Conservation (phyloP, 2,113 vertebrate genomes). For the Hymenochirus boettgeri region DNA sequence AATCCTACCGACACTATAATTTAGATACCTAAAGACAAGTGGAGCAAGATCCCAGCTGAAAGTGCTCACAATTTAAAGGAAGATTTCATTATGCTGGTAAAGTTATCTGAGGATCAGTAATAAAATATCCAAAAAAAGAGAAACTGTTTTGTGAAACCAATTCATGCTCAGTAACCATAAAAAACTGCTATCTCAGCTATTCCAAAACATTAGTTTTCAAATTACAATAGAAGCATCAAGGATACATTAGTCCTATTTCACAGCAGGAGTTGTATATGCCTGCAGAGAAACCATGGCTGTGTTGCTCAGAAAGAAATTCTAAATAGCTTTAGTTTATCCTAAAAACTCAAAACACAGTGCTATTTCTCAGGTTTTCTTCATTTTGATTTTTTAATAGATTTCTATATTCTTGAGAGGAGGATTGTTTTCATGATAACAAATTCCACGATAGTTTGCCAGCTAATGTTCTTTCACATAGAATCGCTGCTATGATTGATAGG, state of each 20-base stretch:
- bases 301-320: conserved; percentile 23
- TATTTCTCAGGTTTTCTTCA: not conserved
- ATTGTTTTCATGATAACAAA: conserved; percentile 10
- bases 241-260: conserved; percentile 32
- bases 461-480: conserved; percentile 10
- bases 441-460: conserved; percentile 18
- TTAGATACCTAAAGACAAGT: too few species aligned
- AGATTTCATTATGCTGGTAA: conserved; percentile 1
- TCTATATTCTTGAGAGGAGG: not conserved
- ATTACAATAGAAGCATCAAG: conserved; percentile 29
- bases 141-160: not conserved
- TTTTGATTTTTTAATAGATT: conserved; percentile 16
- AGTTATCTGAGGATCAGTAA: conserved; percentile 20
- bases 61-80: too few species aligned
- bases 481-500: not conserved
- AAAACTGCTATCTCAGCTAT: conserved; percentile 26
- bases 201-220: conserved; percentile 40
- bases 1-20: too few species aligned
- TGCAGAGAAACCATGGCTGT: not conserved
- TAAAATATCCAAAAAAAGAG: conserved; percentile 6
- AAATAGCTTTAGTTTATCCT: not conserved
- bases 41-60: too few species aligned
- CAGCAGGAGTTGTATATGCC: conserved; percentile 2
- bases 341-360: conserved; percentile 14
- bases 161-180: not conserved